These are phyloP conservation scores for Halictus quadricinctus DNA, from an alignment of 2,888 invertebrate species.

Conservation along the genomic window DNA sequence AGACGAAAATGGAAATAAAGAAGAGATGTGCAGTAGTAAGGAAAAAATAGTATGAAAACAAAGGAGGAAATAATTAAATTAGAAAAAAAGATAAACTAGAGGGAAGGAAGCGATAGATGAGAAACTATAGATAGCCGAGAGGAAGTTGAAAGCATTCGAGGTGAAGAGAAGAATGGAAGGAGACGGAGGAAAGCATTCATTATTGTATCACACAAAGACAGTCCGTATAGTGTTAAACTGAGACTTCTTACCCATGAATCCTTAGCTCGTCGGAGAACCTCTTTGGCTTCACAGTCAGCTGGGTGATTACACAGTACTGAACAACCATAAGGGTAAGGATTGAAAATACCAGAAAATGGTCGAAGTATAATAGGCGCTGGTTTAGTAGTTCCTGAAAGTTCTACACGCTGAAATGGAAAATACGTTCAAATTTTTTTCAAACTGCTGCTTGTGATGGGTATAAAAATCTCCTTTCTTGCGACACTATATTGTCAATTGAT, in stretches of 20 bases:
- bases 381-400: conserved; percentile 80
- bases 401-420: conserved; percentile 71
- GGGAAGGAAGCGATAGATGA: not conserved
- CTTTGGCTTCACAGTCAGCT: conserved; percentile 88
- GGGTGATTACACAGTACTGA: conserved; percentile 94
- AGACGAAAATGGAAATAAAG: not conserved
- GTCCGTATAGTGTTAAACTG: not conserved
- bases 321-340: conserved; percentile 91
- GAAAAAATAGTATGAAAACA: not conserved
- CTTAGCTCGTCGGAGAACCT: conserved; percentile 88
- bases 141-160: not conserved
- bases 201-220: not conserved
- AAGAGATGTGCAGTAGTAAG: not conserved
- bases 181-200: not conserved
- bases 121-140: not conserved
- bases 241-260: conserved; percentile 85
- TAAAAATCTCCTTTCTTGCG: not conserved
- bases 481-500: too few relatives aligned
- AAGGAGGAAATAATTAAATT: not conserved
- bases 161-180: not conserved
- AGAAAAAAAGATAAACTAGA: not conserved
- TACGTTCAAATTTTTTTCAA: not conserved
- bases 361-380: conserved; percentile 90
- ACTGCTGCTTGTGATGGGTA: not conserved
- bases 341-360: conserved; percentile 91